phyloP scores from a whole-genome alignment of 2,113 vertebrate species.

The Atrichornis clamosus region DNA sequence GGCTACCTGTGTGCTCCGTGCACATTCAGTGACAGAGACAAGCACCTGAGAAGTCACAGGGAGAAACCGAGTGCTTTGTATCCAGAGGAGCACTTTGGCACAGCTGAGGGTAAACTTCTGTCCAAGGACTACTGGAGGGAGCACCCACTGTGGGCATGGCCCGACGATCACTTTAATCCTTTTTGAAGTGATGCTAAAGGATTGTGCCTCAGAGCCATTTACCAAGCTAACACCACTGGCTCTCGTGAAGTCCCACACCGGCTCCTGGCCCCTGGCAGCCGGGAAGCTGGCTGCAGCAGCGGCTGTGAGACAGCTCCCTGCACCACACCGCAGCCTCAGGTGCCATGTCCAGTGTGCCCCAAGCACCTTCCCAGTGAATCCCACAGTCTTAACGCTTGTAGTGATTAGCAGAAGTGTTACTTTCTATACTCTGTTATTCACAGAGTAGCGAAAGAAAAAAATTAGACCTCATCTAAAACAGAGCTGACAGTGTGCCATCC shows the following conservation, averaged over 20 bases:
- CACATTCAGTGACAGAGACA: background rate
- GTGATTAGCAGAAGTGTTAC: background rate
- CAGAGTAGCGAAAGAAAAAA: background rate
- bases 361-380: fast-evolving
- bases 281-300: fast-evolving
- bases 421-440: background rate
- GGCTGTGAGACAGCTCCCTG: fast-evolving
- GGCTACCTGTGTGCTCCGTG: fast-evolving
- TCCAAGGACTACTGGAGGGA: background rate
- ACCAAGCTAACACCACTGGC: fast-evolving
- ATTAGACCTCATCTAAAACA: background rate
- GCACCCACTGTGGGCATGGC: too few relatives aligned
- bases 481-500: background rate
- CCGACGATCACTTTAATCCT: background rate
- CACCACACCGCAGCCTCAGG: background rate
- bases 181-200: background rate
- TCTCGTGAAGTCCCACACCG: fast-evolving
- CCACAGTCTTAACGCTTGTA: background rate
- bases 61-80: fast-evolving
- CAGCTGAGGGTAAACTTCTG: background rate
- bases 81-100: fast-evolving
- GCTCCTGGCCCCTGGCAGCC: background rate
- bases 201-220: fast-evolving
- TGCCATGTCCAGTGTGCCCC: background rate
- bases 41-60: background rate